phyloP scores from a whole-genome alignment of 2,888 invertebrate species.

The Agapostemon virescens region DNA sequence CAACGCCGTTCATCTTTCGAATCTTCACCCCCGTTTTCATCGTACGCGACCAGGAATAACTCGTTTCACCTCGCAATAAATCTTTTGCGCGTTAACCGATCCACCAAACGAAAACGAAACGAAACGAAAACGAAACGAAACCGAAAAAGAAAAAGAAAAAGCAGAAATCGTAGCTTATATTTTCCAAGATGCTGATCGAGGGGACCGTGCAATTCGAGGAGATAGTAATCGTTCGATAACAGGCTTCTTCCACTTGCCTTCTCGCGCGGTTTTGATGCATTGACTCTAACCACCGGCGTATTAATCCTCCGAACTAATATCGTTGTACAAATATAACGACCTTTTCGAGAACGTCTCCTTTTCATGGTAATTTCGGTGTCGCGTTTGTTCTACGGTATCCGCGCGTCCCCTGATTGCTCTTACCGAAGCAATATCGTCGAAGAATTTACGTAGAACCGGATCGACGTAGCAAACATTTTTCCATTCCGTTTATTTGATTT shows the following conservation, averaged over 20 bases:
- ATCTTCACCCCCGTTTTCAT: slow-evolving; percentile 42
- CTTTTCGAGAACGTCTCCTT: neutral
- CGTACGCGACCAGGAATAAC: slow-evolving; percentile 33
- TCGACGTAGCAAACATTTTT: neutral
- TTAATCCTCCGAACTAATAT: neutral
- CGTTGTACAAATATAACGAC: neutral
- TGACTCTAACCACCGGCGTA: slow-evolving; percentile 5
- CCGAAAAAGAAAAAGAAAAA: neutral
- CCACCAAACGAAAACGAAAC: slow-evolving; percentile 2
- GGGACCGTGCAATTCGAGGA: slow-evolving; percentile 17
- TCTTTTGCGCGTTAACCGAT: slow-evolving; percentile 40
- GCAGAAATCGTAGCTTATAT: slow-evolving; percentile 31
- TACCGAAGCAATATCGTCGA: neutral
- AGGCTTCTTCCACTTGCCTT: slow-evolving; percentile 31
- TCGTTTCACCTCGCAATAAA: slow-evolving; percentile 46
- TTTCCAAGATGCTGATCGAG: slow-evolving; percentile 26
- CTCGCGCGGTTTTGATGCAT: slow-evolving; percentile 17
- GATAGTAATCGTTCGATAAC: slow-evolving; percentile 44
- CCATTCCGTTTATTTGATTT: neutral
- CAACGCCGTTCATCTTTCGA: slow-evolving; percentile 34
- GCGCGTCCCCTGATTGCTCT: neutral
- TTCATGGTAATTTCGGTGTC: neutral
- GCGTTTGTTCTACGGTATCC: neutral
- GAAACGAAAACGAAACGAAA: too few species aligned
- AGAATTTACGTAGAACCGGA: neutral